These are phyloP conservation scores for Euphonia xanthogaster DNA, from an alignment of 2,797 vertebrate species.

Conservation along the genomic window DNA sequence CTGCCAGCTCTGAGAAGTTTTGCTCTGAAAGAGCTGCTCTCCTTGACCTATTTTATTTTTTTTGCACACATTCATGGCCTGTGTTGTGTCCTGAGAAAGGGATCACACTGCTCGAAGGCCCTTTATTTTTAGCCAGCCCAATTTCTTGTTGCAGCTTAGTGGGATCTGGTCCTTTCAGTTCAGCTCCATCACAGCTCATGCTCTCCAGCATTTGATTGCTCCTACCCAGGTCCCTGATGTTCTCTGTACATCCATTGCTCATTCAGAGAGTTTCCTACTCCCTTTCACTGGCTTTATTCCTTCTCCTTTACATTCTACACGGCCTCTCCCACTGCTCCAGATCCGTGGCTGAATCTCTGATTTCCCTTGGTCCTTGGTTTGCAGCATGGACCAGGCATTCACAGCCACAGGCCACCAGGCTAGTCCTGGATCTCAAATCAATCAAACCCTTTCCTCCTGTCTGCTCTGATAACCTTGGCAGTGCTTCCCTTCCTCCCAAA, in stretches of 20 bases:
- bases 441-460: not conserved
- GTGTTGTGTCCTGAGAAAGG: not conserved
- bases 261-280: not conserved
- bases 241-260: not conserved
- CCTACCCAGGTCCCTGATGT: not conserved
- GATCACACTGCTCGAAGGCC: not conserved
- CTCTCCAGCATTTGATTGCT: not conserved
- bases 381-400: not conserved
- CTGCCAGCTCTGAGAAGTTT: not conserved
- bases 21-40: not conserved
- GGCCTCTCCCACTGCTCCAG: not conserved
- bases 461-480: not conserved
- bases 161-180: not conserved
- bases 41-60: slow-evolving; percentile 7
- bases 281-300: not conserved
- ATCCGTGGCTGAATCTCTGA: not conserved
- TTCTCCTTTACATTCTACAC: not conserved
- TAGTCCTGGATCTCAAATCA: not conserved
- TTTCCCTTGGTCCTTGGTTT: not conserved
- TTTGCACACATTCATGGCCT: not conserved
- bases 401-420: not conserved
- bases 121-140: slow-evolving; percentile 61
- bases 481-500: not conserved
- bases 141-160: not conserved
- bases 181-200: not conserved